Base-by-base conservation (phyloP, 2,888 invertebrate species). In the Argyresthia albistria region DNA sequence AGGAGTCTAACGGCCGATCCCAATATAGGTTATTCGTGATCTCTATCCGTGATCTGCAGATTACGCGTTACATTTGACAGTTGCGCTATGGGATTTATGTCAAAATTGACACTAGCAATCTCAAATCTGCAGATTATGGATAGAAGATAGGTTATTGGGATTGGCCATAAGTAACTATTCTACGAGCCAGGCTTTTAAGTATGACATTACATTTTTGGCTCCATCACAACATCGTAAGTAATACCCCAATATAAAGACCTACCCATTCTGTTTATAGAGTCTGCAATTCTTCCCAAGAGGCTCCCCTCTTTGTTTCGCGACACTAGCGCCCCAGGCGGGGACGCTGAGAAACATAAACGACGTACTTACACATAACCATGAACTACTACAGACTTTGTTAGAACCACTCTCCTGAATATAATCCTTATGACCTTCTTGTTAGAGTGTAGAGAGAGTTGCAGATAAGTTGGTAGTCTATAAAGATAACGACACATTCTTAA, bases 401-500 rank as follows among this genome's bases (percentile, higher is more conserved):
- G 12, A 12, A 25, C 25, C 12, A 12, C 12, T 37, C 16, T 14
- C 36, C 37, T n/a, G 39, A 49, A 49, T n/a, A 35, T 15, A 10
- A 49, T 6, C 15, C 25, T 25, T 25, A 25, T 25, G 2, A 25
- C 25, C 6, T 4, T 42, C n/a, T 37, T 11, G 14, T 49, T 37
- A 8, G 8, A 49, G 15, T 12, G 3, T 9, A 9, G 9, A 25
- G 8, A 49, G 16, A 39, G 15, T 25, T 8, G 25, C 37, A 49
- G 11, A 4, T 60, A 59, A 59, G 56, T 57, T 57, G 39, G 64
- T 65, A 66, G 64, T 10, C 67, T 61, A 57, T 70, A 56, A 65
- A 67, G 61, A 65, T 67, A 67, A 62, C 61, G 50, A 43, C 25
- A 36, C 35, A 45, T 59, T 60, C 61, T 62, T 63, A 69, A 69